phyloP scores from a whole-genome alignment of 2,888 invertebrate species.

The Hyposoter didymator region DNA sequence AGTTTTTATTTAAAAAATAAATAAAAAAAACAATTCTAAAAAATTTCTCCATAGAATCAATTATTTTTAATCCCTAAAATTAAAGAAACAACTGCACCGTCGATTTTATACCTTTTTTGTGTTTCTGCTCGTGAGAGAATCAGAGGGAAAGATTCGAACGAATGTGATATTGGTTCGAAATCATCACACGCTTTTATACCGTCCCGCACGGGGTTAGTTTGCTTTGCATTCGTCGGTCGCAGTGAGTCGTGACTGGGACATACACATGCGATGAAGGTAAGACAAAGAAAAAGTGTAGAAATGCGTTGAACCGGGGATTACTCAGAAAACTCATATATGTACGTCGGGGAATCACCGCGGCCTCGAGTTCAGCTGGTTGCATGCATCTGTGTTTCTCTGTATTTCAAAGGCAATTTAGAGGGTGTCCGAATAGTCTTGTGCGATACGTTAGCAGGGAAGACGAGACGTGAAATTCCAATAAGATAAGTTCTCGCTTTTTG shows the following conservation, averaged over 20 bases:
- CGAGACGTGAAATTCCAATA: neutral
- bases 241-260: neutral
- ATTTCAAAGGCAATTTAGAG: neutral
- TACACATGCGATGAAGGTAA: neutral
- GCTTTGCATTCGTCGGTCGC: neutral
- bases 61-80: neutral
- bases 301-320: neutral
- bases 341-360: constrained; percentile 26
- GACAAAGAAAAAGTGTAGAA: neutral
- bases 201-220: neutral
- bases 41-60: neutral
- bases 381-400: no score
- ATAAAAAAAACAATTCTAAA: no score
- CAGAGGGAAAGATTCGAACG: neutral
- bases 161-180: neutral
- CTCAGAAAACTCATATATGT: neutral
- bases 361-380: neutral
- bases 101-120: neutral
- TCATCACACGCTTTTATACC: neutral
- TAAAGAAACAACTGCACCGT: neutral
- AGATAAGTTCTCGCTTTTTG: no score
- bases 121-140: neutral
- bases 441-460: neutral
- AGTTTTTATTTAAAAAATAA: neutral
- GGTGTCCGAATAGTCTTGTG: neutral